Evolutionary conservation across 1,140 invertebrate genomes (phyloP), one percentile per base, ranked within the genome.

Genomic region (Nomia melanderi): DNA sequence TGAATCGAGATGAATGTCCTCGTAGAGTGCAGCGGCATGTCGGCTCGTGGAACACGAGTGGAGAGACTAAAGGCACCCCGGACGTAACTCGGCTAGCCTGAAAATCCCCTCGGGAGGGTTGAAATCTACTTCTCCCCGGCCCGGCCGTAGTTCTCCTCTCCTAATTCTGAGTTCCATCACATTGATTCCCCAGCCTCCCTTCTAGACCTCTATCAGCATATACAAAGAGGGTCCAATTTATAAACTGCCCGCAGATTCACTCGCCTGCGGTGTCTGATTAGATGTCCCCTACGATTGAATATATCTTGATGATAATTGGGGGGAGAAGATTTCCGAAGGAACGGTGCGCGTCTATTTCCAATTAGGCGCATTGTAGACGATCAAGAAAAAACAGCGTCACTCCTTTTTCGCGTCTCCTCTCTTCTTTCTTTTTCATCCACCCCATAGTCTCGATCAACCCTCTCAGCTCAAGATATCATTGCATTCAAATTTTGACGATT

Each of bases 21-120:
- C 50, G 39, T 56, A 56, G 31, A 76, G 29, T 54, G 44, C 25
- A 53, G 12, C 54, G 25, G 53, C 23, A 83, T 71, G 82, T 78
- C 81, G 31, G 25, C 25, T 69, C 29, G 31, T 25, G 47, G 20
- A 47, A 53, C 44, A 60, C 29, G 44, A 33, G 12, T 9, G 25
- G 66, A 69, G 39, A 84, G 77, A 83, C 80, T 79, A 59, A 88
- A 82, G 83, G 70, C 79, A 82, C 60, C 84, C 73, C 69, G 72
- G 70, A 82, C 59, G 62, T 57, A 79, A 74, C 77, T 81, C 71
- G n/a, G 50, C 66, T 71, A 41, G 75, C 72, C 44, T 57, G 77
- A 84, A 86, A 85, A 85, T 82, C 75, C 79, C 78, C 85, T 84
- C 64, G 59, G 66, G 83, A 86, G 70, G 64, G 80, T 82, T 83